A percentile compares a stretch with the other conserved stretches of the same genome.
phyloP scores from a whole-genome alignment of 2,113 vertebrate genomes.

The Dromaius novaehollandiae region DNA sequence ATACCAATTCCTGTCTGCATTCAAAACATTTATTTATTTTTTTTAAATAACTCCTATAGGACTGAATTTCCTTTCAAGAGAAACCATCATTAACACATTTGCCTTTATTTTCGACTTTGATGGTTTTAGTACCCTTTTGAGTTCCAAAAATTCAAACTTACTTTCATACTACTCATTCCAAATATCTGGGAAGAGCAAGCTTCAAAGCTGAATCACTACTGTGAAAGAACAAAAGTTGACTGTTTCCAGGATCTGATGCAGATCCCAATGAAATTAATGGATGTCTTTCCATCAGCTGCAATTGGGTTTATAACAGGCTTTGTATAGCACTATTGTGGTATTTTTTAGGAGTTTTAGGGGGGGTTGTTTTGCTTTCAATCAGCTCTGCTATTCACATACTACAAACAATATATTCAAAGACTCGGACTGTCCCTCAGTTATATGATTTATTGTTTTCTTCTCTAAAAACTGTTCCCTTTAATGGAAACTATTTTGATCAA shows the following conservation, averaged over 20 bases:
- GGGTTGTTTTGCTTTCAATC: not conserved
- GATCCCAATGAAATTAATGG: not conserved
- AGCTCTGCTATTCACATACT: not conserved
- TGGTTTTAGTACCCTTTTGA: not conserved
- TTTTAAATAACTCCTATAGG: not conserved
- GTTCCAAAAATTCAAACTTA: conserved; percentile 10
- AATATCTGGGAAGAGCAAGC: not conserved
- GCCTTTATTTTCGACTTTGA: conserved; percentile 6
- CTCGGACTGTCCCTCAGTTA: not conserved
- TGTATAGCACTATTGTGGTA: not conserved
- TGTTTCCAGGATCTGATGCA: not conserved
- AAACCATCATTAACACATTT: not conserved
- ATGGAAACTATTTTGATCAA: conserved; percentile 24
- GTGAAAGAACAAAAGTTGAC: conserved; percentile 6
- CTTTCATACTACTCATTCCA: not conserved
- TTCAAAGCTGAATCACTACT: conserved; percentile 8
- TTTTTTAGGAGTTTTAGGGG: not conserved
- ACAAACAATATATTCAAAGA: not conserved
- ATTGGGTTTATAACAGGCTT: not conserved
- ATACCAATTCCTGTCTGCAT: not conserved
- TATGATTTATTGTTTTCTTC: not conserved
- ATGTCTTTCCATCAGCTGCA: conserved; percentile 10
- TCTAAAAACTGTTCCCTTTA: not conserved
- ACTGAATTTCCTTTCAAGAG: not conserved
- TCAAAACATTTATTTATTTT: not conserved